phyloP scores from a whole-genome alignment of 2,888 invertebrate species.

The Eudasyphora cyanicolor region DNA sequence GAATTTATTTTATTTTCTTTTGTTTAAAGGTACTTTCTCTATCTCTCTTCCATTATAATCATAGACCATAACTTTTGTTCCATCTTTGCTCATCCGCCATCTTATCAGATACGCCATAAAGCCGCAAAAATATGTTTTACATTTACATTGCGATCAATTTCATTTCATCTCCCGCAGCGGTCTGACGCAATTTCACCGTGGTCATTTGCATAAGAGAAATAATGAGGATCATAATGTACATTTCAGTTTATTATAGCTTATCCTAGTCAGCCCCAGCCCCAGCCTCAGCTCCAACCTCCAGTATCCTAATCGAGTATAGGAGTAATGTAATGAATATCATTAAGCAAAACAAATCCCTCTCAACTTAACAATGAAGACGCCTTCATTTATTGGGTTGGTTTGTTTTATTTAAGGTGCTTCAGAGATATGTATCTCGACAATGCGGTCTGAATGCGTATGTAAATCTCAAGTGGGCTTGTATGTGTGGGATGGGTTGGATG shows the following conservation, averaged over 20 bases:
- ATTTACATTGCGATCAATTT: conserved; percentile 5
- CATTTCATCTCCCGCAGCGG: neutral
- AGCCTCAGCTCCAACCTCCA: neutral
- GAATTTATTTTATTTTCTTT: too few relatives aligned
- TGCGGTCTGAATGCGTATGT: neutral
- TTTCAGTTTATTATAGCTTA: neutral
- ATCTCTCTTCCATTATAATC: too few relatives aligned
- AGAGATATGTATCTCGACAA: neutral
- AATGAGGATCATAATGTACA: conserved; percentile 17
- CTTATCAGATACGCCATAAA: conserved; percentile 3
- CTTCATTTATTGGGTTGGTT: neutral
- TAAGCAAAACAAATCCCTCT: neutral
- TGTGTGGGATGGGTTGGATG: neutral
- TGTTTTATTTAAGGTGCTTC: conserved; percentile 3
- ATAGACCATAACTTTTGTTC: too few relatives aligned
- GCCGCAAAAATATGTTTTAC: conserved; percentile 6
- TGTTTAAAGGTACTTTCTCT: too few relatives aligned
- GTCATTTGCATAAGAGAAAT: conserved; percentile 8
- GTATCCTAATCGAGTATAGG: neutral
- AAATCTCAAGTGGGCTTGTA: neutral
- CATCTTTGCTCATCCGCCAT: neutral
- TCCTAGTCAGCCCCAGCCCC: neutral
- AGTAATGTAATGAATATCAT: conserved; percentile 23
- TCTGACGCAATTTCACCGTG: neutral
- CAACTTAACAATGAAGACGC: neutral